A percentile compares a stretch with the other conserved stretches of the same genome.
phyloP scores from a whole-genome alignment of 2,797 vertebrate genomes.

The Pseudomugil tenellus region DNA sequence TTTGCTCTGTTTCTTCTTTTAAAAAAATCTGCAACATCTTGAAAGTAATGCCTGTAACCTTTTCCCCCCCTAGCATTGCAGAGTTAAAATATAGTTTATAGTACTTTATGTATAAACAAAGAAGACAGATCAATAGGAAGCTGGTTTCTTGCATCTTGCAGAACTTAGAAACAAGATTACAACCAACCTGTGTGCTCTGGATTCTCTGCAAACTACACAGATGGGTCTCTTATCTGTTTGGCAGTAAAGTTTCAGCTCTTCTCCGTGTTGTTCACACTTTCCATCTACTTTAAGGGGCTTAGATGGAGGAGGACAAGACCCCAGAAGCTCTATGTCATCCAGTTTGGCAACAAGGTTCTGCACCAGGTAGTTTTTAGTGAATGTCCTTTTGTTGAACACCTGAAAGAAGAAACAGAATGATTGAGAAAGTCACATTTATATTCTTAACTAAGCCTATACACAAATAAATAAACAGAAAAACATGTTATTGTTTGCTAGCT shows the following conservation, averaged over 20 bases:
- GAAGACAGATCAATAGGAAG: no score
- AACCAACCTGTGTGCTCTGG: slow-evolving; percentile 78
- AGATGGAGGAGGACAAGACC: slow-evolving; percentile 54
- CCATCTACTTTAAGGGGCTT: slow-evolving; percentile 76
- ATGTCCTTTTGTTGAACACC: slow-evolving; percentile 83
- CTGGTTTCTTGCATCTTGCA: no score
- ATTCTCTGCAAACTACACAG: slow-evolving; percentile 85
- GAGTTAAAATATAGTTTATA: no score
- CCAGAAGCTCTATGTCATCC: slow-evolving; percentile 79
- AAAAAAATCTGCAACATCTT: no score
- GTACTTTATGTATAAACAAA: no score
- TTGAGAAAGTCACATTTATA: background rate
- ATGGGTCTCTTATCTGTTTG: slow-evolving; percentile 82
- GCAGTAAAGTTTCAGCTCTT: slow-evolving; percentile 85
- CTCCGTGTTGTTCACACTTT: slow-evolving; percentile 82
- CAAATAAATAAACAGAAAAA: background rate
- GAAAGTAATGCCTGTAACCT: no score
- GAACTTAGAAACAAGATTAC: background rate
- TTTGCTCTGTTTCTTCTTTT: no score
- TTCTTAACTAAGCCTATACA: background rate
- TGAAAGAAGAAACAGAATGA: slow-evolving; percentile 39
- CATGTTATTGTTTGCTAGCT: background rate
- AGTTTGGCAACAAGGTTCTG: slow-evolving; percentile 85
- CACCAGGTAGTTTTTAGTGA: slow-evolving; percentile 86
- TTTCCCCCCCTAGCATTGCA: no score